A percentile compares a stretch with the other conserved stretches of the same genome.
Evolutionary conservation across 2,888 invertebrate species (phyloP).

Genomic region (Drosophila longiperda): DNA sequence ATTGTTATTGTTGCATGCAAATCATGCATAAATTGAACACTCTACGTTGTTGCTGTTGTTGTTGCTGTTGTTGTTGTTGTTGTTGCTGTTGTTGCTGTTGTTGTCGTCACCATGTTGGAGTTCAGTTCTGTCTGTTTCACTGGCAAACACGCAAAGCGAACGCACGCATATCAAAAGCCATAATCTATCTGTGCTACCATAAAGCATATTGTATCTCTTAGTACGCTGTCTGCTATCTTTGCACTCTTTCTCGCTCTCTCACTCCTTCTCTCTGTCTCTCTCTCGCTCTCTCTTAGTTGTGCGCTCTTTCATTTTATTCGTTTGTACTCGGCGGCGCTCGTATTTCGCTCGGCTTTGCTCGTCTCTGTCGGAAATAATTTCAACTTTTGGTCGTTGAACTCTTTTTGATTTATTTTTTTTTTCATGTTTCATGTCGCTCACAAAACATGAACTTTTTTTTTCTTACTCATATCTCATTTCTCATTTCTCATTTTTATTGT

Average conservation of each 20-base stretch:
- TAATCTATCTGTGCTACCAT: constrained; percentile 34
- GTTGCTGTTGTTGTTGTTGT: constrained; percentile 1
- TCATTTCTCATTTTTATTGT: constrained; percentile 26
- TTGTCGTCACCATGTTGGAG: constrained; percentile 44
- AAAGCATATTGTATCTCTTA: constrained; percentile 54
- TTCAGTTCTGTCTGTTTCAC: constrained; percentile 9
- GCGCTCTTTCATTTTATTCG: constrained; percentile 8
- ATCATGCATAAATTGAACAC: constrained; percentile 66
- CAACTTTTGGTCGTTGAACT: constrained; percentile 79
- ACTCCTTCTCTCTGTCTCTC: constrained; percentile 3
- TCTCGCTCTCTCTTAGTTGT: neutral
- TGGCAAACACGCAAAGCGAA: constrained; percentile 62
- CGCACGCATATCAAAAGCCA: constrained; percentile 57
- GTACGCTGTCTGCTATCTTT: constrained; percentile 30
- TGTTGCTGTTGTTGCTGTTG: neutral
- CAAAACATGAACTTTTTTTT: constrained; percentile 52
- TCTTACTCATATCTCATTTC: neutral
- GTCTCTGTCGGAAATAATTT: constrained; percentile 70
- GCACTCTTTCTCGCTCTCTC: constrained; percentile 1
- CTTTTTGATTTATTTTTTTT: constrained; percentile 68
- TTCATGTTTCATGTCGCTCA: constrained; percentile 38
- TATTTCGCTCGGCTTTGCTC: constrained; percentile 18
- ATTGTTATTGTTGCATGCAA: constrained; percentile 56
- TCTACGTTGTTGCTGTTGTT: constrained; percentile 7
- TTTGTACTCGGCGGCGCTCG: constrained; percentile 21